Base-by-base conservation (phyloP, 2,797 vertebrate genomes). In the Bradypodion pumilum region DNA sequence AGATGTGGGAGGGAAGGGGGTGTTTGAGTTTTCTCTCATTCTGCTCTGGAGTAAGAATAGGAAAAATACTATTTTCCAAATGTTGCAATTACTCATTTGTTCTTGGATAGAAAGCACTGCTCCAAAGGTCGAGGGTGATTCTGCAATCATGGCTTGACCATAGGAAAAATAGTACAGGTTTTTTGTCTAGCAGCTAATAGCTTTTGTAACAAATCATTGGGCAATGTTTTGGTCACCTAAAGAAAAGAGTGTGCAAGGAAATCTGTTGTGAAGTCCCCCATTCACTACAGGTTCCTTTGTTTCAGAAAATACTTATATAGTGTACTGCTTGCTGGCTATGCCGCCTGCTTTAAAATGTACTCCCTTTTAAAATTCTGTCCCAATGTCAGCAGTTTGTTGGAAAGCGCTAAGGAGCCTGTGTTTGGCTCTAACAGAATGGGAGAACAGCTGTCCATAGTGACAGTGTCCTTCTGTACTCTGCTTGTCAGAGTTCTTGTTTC, bases 381-480 rank as follows among this genome's bases (percentile, higher is more conserved):
- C 52, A 32, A 63, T 74, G 75, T 65, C 74, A 63, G 8, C 2
- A 0, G 21, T 23, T 80, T 25, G 0, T 40, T 74, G 70, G 35
- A 44, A 66, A 29, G 0, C 0, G 44, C 32, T 12, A 21, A 78
- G n/a, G 63, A 19, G 63, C 1, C 76, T 23, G 13, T 27, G 27
- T 66, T 56, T 87, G 37, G 44, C 62, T 74, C 27, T 69, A 68
- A 42, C n/a, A 25, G 56, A 88, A 79, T 42, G 73, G 56, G 25
- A 29, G 74, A 85, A 74, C 74, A 82, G 75, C 80, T 82, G 76
- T 16, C 80, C 80, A 35, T 69, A 70, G 80, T 63, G 52, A 75
- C 27, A 59, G 49, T 44, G 32, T 27, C 27, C 37, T 82, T 44
- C 8, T 70, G 52, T 70, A 65, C 44, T 85, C 63, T 74, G 65